Evolutionary conservation across 2,113 vertebrate species (phyloP).

Genomic region (Carollia perspicillata): DNA sequence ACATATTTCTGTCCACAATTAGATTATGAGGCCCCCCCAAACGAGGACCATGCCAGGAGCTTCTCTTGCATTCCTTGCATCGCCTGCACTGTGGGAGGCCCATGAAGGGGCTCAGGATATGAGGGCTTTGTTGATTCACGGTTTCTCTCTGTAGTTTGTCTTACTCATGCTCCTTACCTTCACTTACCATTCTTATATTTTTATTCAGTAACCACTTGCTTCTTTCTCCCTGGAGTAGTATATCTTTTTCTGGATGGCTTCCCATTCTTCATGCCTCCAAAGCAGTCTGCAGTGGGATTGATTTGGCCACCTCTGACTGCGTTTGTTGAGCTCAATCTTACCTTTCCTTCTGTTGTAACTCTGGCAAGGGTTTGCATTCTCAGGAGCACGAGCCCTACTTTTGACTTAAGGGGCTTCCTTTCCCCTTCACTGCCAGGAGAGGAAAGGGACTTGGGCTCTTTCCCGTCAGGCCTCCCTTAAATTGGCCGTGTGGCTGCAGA

Average conservation of each 20-base stretch:
- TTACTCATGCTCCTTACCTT: not conserved
- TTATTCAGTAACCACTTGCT: not conserved
- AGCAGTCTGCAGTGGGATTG: not conserved
- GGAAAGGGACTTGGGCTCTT: not conserved
- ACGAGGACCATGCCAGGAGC: not conserved
- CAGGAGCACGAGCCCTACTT: not conserved
- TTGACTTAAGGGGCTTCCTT: not conserved
- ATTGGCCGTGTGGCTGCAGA: not conserved
- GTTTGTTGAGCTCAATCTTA: constrained; percentile 54
- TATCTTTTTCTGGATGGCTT: constrained; percentile 25
- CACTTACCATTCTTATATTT: not conserved
- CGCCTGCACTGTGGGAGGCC: not conserved
- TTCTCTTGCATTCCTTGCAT: not conserved
- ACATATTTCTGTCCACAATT: not conserved
- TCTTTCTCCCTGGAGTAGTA: constrained; percentile 20
- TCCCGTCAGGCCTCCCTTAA: not conserved
- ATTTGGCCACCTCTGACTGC: constrained; percentile 62
- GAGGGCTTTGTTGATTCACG: not conserved
- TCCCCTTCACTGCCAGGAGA: not conserved
- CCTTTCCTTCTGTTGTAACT: constrained; percentile 29
- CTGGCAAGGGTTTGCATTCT: not conserved
- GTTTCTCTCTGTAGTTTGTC: rapidly evolving
- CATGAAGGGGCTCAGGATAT: not conserved
- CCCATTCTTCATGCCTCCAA: constrained; percentile 45
- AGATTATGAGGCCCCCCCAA: not conserved